Conservation (phyloP, 2,797 vertebrate species). For the Mallotus villosus region DNA sequence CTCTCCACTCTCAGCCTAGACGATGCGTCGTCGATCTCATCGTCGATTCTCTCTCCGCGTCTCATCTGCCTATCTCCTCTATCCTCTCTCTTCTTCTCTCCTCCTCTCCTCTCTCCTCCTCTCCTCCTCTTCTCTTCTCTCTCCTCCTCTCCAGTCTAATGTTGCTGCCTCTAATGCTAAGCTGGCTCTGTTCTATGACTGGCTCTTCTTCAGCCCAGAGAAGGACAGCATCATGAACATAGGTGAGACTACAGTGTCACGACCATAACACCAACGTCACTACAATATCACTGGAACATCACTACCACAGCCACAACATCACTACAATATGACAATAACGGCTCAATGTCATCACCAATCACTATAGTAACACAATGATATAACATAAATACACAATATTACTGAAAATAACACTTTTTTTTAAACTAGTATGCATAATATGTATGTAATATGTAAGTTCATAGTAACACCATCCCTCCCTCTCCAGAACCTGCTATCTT, state of each 20-base stretch:
- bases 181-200: slow-evolving; percentile 95
- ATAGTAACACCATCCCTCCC: neutral
- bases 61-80: too few relatives aligned
- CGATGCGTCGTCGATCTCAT: too few relatives aligned
- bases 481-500: slow-evolving; percentile 89
- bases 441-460: too few relatives aligned
- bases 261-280: neutral
- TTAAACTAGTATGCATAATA: too few relatives aligned
- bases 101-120: too few relatives aligned
- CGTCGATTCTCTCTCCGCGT: too few relatives aligned
- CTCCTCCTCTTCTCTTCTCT: too few relatives aligned
- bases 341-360: neutral
- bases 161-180: slow-evolving; percentile 96
- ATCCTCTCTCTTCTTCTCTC: too few relatives aligned
- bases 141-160: slow-evolving; percentile 79
- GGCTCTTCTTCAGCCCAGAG: slow-evolving; percentile 97
- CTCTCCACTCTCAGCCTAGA: too few relatives aligned
- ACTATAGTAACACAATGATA: too few relatives aligned
- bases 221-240: slow-evolving; percentile 99
- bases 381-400: too few relatives aligned
- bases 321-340: neutral
- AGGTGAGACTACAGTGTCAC: slow-evolving; percentile 68
- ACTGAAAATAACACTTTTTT: too few relatives aligned
- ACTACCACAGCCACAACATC: slow-evolving; percentile 4
- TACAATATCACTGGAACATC: neutral